These are phyloP conservation scores for Neodiprion lecontei DNA, from an alignment of 1,140 invertebrate species.

Conservation along the genomic window DNA sequence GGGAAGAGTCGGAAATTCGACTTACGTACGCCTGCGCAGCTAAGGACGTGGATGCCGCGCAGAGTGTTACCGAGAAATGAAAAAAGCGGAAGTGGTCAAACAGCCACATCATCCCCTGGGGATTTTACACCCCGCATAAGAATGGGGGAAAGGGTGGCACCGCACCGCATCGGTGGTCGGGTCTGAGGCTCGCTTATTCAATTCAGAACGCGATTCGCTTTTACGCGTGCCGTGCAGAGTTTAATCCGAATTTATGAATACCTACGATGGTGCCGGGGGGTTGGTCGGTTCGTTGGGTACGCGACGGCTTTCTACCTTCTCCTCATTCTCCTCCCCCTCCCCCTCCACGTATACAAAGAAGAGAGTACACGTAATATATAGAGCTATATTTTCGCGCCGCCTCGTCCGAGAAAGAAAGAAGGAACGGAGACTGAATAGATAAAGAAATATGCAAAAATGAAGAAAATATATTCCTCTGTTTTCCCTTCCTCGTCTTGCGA, in stretches of 20 bases:
- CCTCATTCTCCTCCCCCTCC: not conserved
- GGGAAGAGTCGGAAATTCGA: no score
- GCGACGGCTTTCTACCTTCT: not conserved
- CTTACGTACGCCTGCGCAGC: not conserved
- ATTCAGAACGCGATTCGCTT: constrained; percentile 3
- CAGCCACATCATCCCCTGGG: no score
- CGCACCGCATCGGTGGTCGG: not conserved
- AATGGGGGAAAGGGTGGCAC: not conserved
- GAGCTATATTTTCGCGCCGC: no score
- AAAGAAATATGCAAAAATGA: no score
- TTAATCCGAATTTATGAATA: constrained; percentile 17
- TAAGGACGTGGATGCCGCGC: not conserved
- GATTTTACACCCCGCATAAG: not conserved
- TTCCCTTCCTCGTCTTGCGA: no score
- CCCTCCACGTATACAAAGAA: not conserved
- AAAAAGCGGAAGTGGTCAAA: not conserved
- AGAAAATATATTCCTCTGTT: no score
- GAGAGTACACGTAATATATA: not conserved
- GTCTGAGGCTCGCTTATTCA: constrained; percentile 1
- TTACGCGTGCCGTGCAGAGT: constrained; percentile 3
- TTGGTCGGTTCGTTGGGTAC: constrained; percentile 18
- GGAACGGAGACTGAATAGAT: no score
- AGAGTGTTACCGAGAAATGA: not conserved
- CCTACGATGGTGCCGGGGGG: constrained; percentile 29
- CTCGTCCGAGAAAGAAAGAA: no score